A percentile compares a stretch with the other conserved stretches of the same genome.
phyloP scores from a whole-genome alignment of 2,797 vertebrate genomes.

The Hypotaenidia okinawae region DNA sequence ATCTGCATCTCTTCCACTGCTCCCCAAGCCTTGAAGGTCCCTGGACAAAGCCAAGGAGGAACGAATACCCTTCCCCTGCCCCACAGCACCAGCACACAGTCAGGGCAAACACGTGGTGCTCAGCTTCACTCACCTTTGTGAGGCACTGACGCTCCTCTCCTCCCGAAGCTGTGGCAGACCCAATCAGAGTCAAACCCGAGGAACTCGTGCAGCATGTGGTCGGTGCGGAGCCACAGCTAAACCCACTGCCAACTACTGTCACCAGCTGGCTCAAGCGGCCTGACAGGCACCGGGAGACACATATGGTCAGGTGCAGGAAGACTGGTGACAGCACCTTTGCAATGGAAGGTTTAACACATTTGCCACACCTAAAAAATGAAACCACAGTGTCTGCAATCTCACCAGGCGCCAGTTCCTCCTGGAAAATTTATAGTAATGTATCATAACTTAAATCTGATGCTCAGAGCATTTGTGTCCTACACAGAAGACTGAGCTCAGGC shows the following conservation, averaged over 20 bases:
- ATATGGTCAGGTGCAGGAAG: background rate
- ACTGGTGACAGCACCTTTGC: background rate
- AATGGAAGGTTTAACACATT: slow-evolving; percentile 10
- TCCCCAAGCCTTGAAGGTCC: background rate
- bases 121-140: background rate
- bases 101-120: background rate
- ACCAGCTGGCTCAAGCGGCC: background rate
- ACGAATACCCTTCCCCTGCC: rapidly evolving
- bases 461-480: rapidly evolving
- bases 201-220: background rate
- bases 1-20: background rate
- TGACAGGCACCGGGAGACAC: background rate
- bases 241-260: background rate
- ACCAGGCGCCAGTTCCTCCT: background rate
- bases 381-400: background rate
- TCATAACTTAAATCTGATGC: background rate
- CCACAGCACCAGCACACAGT: rapidly evolving
- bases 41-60: background rate
- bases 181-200: background rate
- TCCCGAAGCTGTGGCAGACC: background rate
- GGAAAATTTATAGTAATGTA: background rate
- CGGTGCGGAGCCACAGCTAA: background rate
- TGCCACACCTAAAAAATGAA: background rate
- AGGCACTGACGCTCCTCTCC: background rate
- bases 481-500: background rate